Evolutionary conservation across 2,888 invertebrate genomes (phyloP), one percentile per base, ranked within the genome.

Genomic region (Timandra comae): DNA sequence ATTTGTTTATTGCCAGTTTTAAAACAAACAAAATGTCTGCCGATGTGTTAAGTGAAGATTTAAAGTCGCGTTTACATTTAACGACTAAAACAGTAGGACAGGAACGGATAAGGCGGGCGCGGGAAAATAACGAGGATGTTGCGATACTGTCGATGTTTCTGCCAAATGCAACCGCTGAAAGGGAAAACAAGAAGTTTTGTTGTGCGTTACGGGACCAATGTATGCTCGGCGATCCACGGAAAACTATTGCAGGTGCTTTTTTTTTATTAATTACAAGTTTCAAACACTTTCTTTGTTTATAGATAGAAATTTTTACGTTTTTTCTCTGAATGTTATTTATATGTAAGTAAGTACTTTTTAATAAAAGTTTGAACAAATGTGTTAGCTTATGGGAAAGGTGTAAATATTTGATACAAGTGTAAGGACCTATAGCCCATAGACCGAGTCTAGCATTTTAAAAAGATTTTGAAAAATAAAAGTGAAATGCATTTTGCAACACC

Each of bases 81-180:
- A 90, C 90, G 49, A 91, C 91, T 29, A 94, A 93, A 85, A 94
- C 91, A 21, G 91, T 93, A 30, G 94, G 94, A n/a, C 92, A 92
- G 59, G 94, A 94, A 8, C 87, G 93, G 67, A 93, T 94, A 61
- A 88, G 90, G 52, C 88, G 90, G 64, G 93, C 94, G 42, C 89
- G 91, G 78, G 93, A 94, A 57, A 91, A 91, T 66, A 93, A 94
- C 75, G 95, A 95, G 80, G 96, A 96, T 81, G 91, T 95, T 41
- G 95, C 95, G 32, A 91, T 96, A 55, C 84, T 95, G 55, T 93
- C 94, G 47, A 94, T 94, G 91, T 93, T 95, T 63, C 86, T 95
- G 41, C 91, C 94, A 27, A 88, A 88, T 54, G 87, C 89, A 21
- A 87, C 87, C 28, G 88, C 88, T 57, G 89, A 89, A 37, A 64